Base-by-base conservation (phyloP, 2,797 vertebrate genomes). In the Anguilla megastoma region DNA sequence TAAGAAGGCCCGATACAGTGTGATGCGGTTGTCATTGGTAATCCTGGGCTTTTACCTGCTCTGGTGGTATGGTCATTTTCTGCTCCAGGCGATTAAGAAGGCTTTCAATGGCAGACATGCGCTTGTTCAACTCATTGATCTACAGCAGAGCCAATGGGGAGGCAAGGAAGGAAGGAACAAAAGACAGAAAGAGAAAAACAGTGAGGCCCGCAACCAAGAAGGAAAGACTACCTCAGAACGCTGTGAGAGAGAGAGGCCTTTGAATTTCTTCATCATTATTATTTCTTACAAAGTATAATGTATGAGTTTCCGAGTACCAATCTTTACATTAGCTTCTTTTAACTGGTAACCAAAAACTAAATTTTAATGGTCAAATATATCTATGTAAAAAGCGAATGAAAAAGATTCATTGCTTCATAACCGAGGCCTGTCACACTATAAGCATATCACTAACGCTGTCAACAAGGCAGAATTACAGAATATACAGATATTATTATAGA, bases 71-170 rank as follows among this genome's bases (percentile, higher is more conserved):
- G 1, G 94, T 91, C 30, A 97, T 97, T 92, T 97, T 97, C 92
- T 96, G 96, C 92, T 97, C 97, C 94, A 97, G 94, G 24, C 94
- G 95, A 91, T 91, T 97, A 90, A 97, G 94, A 91, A 97, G 91
- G 82, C 88, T 92, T 91, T 97, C 97, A 0, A 97, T 96, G 85
- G 96, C 96, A 0, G 92, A 97, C 96, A 97, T 96, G 27, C 94
- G 95, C 88, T 96, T 96, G 91, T 92, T 96, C 88, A 98, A 93
- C 90, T 97, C 97, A 66, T 95, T 96, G 36, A 98, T 97, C 97
- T 98, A 89, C 1, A 88, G 89, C 41, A 86, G 54, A 86, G 91
- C 83, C 33, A 82, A 10, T 7, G 4, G 27, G 41, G 27, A 21
- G 30, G 16, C 30, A 71, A 41, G 66, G 3, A 71, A 10, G 33